Base-by-base conservation (phyloP, 2,113 vertebrate species). In the Lepus europaeus region DNA sequence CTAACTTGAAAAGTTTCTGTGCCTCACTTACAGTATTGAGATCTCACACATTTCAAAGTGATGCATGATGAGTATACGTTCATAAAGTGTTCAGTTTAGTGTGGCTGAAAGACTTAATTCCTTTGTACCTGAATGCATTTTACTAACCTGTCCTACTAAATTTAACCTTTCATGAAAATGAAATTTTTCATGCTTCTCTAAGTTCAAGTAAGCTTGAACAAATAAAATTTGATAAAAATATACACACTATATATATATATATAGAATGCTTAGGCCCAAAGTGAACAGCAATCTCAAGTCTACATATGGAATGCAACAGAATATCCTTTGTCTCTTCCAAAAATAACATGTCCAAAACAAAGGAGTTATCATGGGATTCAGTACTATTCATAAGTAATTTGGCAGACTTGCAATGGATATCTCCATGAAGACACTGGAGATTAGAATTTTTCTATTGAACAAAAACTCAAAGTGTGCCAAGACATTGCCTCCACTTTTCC, bases 401-500 rank as follows among this genome's bases (percentile, higher is more conserved):
- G 94, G 95, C 96, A 97, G 63, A 89, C 77, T 96, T 94, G 13
- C 45, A 87, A 96, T 33, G 19, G 78, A 84, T 39, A 96, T 82
- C 95, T 94, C 96, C 94, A 96, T 90, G 93, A 96, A 95, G 87
- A 96, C 79, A 92, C 20, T 92, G 78, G 5, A 93, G 82, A 89
- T 85, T 64, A 80, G 36, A 49, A 89, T 93, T 90, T 95, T 36
- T 77, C 70, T 39, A 63, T 39, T 83, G 39, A 39, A 39, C 0
- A 96, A 96, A 96, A 83, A n/a, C 66, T 85, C 95, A 97, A 94
- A 33, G 76, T 90, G 93, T 73, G 96, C 51, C 39, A 97, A 98
- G 56, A 95, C 68, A 93, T 53, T 70, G 93, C 72, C 63, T 97
- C 93, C 53, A 64, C 39, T 73, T 97, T 97, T 94, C 97, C 94